Evolutionary conservation across 2,888 invertebrate species (phyloP), one percentile per base, ranked within the genome.

Genomic region (Epinotia ramella): DNA sequence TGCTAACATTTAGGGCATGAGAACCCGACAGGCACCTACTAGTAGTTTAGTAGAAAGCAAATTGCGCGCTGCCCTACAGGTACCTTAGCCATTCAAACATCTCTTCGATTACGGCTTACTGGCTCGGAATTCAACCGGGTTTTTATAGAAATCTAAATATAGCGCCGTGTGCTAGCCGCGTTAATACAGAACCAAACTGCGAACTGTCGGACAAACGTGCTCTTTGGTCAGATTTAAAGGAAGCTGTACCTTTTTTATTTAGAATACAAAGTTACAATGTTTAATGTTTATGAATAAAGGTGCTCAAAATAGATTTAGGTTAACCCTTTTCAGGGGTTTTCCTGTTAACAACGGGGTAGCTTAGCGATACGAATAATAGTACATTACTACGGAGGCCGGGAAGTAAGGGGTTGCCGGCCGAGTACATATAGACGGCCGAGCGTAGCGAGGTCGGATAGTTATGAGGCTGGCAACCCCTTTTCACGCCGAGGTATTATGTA

Each of bases 131-230:
- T 82, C 86, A 81, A 82, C 81, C 78, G 85, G 84, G 87, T 90
- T 88, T 87, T 89, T 87, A 89, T 90, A 90, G 89, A 86, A 80
- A 81, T 83, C 87, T 91, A 92, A 86, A 87, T 88, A 85, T 91
- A 90, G 88, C 84, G 76, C 82, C 85, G 86, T 84, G 84, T 84
- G 83, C 83, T 72, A 73, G 77, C 59, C 67, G 62, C 85, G 85
- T 86, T 86, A 84, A 82, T 80, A 81, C 80, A 78, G 83, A 81
- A 80, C 80, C 81, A 80, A 78, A 81, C 78, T 81, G 83, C 84
- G 81, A 83, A 84, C 81, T 80, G 80, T 81, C 85, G 83, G 83
- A 85, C 85, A 85, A 86, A 85, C 84, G 85, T 84, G 79, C 77
- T 73, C 73, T 79, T 72, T 62, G 67, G 62, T 56, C 46, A 66